These are phyloP conservation scores for Agonum fuliginosum DNA, from an alignment of 2,888 invertebrate genomes.

Conservation along the genomic window DNA sequence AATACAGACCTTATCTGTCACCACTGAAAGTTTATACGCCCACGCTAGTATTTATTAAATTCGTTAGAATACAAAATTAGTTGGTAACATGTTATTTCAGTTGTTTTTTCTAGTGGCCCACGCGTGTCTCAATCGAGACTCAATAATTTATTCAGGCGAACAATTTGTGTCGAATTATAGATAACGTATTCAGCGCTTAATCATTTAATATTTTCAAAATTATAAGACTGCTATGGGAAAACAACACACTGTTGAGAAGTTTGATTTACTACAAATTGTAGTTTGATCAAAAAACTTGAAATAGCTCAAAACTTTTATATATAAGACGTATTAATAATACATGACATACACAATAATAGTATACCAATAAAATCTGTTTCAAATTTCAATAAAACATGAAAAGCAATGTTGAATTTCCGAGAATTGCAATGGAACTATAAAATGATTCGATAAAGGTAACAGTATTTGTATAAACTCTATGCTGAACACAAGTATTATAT, in stretches of 20 bases:
- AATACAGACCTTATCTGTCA: slow-evolving; percentile 64
- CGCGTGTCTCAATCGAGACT: slow-evolving; percentile 10
- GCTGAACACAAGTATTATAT: not conserved
- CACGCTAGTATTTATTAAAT: slow-evolving; percentile 58
- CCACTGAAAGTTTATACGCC: slow-evolving; percentile 60
- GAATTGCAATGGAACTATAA: not conserved
- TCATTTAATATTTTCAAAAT: slow-evolving; percentile 31
- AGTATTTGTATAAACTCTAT: not conserved
- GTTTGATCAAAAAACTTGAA: no score
- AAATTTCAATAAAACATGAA: not conserved
- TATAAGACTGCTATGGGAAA: not conserved
- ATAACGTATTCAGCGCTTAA: slow-evolving; percentile 27
- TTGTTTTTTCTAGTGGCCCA: slow-evolving; percentile 41
- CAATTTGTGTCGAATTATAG: slow-evolving; percentile 58
- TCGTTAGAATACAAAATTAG: slow-evolving; percentile 56
- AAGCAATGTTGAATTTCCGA: not conserved
- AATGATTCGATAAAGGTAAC: not conserved
- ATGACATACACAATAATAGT: not conserved
- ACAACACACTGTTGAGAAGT: not conserved
- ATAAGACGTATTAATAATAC: not conserved
- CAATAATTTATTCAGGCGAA: slow-evolving; percentile 51
- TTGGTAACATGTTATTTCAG: slow-evolving; percentile 55
- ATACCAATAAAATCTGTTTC: not conserved
- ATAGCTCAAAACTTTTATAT: not conserved
- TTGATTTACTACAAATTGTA: not conserved